These are phyloP conservation scores for Erynnis tages DNA, from an alignment of 2,888 invertebrate genomes.

Conservation along the genomic window DNA sequence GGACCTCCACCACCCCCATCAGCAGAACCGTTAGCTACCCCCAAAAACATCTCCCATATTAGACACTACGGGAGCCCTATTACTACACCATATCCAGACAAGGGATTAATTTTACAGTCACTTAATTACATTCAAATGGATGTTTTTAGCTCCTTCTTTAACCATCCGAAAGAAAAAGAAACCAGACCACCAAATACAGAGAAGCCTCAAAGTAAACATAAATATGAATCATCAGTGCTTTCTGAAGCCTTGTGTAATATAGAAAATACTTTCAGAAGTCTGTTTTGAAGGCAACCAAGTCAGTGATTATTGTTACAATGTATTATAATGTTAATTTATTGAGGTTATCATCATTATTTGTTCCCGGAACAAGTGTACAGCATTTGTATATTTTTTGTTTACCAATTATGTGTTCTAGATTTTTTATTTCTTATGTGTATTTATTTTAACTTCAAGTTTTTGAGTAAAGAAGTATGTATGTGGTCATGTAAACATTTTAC, in stretches of 20 bases:
- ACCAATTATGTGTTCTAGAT: background rate
- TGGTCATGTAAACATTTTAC: slow-evolving; percentile 8
- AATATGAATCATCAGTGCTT: slow-evolving; percentile 57
- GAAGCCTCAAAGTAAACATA: slow-evolving; percentile 39
- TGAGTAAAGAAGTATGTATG: background rate
- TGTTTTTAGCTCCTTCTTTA: slow-evolving; percentile 68
- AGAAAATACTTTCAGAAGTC: slow-evolving; percentile 71
- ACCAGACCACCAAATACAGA: slow-evolving; percentile 37
- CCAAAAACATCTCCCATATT: slow-evolving; percentile 34
- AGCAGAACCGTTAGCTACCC: slow-evolving; percentile 35
- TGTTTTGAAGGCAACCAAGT: slow-evolving; percentile 51
- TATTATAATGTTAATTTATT: slow-evolving; percentile 32
- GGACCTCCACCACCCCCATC: slow-evolving; percentile 34
- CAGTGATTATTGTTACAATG: slow-evolving; percentile 21
- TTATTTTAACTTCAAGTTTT: background rate
- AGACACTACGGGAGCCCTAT: slow-evolving; percentile 37
- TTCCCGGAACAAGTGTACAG: slow-evolving; percentile 22
- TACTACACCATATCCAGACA: slow-evolving; percentile 68
- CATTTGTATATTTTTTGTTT: slow-evolving; percentile 11
- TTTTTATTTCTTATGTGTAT: background rate
- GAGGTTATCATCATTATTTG: slow-evolving; percentile 31
- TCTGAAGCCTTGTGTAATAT: slow-evolving; percentile 63
- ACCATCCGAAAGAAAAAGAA: slow-evolving; percentile 39
- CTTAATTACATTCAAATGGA: slow-evolving; percentile 78
- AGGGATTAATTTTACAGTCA: slow-evolving; percentile 68